These are phyloP conservation scores for Saccostrea cuccullata DNA, from an alignment of 1,140 invertebrate genomes.

Conservation along the genomic window DNA sequence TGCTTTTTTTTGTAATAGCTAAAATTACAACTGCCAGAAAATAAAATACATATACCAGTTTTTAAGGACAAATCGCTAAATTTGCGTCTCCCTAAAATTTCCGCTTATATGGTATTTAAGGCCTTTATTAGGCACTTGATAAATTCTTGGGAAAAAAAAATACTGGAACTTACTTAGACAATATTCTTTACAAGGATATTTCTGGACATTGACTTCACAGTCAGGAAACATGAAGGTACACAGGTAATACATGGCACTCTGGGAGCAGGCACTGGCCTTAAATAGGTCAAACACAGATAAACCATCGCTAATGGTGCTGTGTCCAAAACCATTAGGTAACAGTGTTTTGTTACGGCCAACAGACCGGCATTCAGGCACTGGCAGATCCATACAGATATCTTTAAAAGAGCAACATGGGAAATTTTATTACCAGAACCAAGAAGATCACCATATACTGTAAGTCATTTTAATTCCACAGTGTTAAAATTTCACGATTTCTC, in stretches of 20 bases:
- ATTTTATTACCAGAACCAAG: too few species aligned
- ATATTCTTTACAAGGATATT: not conserved
- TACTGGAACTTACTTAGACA: not conserved
- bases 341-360: not conserved
- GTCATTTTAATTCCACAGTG: too few species aligned
- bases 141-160: not conserved
- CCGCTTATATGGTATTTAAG: too few species aligned
- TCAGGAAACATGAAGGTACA: not conserved
- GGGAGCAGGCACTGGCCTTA: not conserved
- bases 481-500: too few species aligned
- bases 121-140: too few species aligned
- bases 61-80: too few species aligned
- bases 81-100: too few species aligned
- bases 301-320: not conserved
- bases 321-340: constrained; percentile 5
- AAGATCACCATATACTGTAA: too few species aligned
- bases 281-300: not conserved
- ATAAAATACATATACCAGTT: too few species aligned
- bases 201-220: not conserved
- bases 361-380: not conserved
- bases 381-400: not conserved
- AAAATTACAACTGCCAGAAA: too few species aligned
- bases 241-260: constrained; percentile 1
- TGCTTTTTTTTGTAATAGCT: too few species aligned
- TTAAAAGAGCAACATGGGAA: not conserved